Evolutionary conservation across 2,888 invertebrate species (phyloP).

Genomic region (Hipparchia sbordonii): DNA sequence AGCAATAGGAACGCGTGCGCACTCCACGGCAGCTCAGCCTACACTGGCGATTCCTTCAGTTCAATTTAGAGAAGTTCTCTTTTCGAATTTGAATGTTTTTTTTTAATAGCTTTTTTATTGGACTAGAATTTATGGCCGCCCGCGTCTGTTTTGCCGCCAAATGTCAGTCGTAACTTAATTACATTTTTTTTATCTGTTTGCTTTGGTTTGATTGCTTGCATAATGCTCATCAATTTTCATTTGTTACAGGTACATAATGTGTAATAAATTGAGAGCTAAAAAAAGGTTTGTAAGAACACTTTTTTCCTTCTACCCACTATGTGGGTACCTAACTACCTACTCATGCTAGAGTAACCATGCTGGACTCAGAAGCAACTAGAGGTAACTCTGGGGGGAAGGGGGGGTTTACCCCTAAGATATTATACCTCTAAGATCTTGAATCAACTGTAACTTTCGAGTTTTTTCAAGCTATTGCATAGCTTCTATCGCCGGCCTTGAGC

Average conservation of each 20-base stretch:
- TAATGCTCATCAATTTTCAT: constrained; percentile 45
- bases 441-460: too few relatives aligned
- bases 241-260: constrained; percentile 52
- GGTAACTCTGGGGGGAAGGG: too few relatives aligned
- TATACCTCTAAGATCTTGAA: too few relatives aligned
- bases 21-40: constrained; percentile 44
- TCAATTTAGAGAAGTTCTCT: constrained; percentile 57
- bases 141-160: constrained; percentile 70
- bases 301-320: neutral
- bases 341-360: neutral
- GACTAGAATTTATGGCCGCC: constrained; percentile 72
- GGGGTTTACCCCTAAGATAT: too few relatives aligned
- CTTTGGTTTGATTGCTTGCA: constrained; percentile 42
- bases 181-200: constrained; percentile 50
- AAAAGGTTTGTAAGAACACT: constrained; percentile 31
- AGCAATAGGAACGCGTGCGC: constrained; percentile 44
- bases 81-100: constrained; percentile 75
- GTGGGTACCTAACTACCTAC: neutral
- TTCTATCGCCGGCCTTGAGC: too few relatives aligned
- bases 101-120: constrained; percentile 81
- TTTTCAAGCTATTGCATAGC: too few relatives aligned
- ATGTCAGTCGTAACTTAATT: constrained; percentile 59
- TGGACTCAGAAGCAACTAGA: too few relatives aligned
- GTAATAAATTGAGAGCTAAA: constrained; percentile 29
- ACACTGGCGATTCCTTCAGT: constrained; percentile 45